phyloP scores from a whole-genome alignment of 2,797 vertebrate genomes.

The Girardinus metallicus region DNA sequence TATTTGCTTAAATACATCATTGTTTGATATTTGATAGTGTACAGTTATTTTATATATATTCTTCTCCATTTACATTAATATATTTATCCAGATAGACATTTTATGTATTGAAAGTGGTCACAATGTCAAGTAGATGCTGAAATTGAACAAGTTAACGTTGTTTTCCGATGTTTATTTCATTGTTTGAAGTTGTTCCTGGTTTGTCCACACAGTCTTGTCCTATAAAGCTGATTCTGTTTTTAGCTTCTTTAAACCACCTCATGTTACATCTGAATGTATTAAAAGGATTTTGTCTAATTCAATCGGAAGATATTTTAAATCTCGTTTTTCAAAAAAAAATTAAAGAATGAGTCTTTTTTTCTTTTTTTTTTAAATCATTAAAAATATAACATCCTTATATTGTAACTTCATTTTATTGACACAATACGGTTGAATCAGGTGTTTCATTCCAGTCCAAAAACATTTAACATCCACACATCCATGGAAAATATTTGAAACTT shows the following conservation, averaged over 20 bases:
- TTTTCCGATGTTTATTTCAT: background rate
- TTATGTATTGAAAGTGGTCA: background rate
- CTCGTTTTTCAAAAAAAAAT: too few relatives aligned
- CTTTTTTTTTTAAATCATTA: background rate
- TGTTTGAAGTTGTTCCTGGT: background rate
- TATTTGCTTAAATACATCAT: constrained; percentile 13
- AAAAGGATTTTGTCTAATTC: background rate
- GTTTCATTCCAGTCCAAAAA: background rate
- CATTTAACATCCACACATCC: too few relatives aligned
- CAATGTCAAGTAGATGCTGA: background rate
- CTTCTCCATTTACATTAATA: background rate
- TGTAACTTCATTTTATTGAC: background rate
- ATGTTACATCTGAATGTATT: background rate
- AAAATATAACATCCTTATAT: background rate
- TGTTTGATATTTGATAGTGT: background rate
- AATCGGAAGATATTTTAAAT: background rate
- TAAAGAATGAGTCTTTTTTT: background rate
- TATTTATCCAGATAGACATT: background rate
- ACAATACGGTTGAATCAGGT: background rate
- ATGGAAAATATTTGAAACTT: too few relatives aligned
- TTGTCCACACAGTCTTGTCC: too few relatives aligned
- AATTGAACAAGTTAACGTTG: background rate
- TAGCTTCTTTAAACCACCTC: background rate
- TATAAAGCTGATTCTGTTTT: background rate
- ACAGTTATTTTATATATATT: background rate